These are phyloP conservation scores for Rhinoderma darwinii DNA, from an alignment of 2,113 vertebrate genomes.

Conservation along the genomic window DNA sequence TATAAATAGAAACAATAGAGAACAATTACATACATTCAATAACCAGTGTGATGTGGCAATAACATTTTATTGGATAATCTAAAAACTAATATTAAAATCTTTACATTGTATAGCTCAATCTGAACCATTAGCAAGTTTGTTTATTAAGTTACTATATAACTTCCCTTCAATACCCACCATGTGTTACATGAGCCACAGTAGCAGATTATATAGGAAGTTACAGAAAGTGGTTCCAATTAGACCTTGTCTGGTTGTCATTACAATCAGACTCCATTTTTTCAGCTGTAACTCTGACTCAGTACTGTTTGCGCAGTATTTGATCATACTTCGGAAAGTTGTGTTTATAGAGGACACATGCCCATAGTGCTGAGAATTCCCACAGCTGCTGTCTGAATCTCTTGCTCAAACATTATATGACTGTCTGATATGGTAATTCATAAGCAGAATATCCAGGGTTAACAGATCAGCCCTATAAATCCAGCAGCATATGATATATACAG, in stretches of 20 bases:
- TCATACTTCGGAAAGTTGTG: conserved; percentile 50
- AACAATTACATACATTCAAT: not conserved
- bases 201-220: conserved; percentile 43
- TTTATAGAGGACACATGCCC: conserved; percentile 65
- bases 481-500: conserved; percentile 5
- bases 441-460: conserved; percentile 4
- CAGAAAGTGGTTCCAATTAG: not conserved
- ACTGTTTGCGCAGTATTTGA: conserved; percentile 53
- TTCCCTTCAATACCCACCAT: not conserved
- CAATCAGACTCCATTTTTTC: conserved; percentile 41
- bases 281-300: conserved; percentile 22
- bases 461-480: not conserved
- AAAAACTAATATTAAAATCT: not conserved
- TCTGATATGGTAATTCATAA: not conserved
- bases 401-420: not conserved
- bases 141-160: conserved; percentile 28
- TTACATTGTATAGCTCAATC: not conserved
- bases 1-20: not conserved
- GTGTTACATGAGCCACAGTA: conserved; percentile 39
- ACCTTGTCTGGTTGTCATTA: not conserved
- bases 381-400: conserved; percentile 69
- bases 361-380: conserved; percentile 69
- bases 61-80: not conserved
- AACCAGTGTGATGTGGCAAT: not conserved
- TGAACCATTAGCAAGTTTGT: conserved; percentile 1